These are phyloP conservation scores for Drosophila testacea DNA, from an alignment of 2,888 invertebrate species.

Conservation along the genomic window DNA sequence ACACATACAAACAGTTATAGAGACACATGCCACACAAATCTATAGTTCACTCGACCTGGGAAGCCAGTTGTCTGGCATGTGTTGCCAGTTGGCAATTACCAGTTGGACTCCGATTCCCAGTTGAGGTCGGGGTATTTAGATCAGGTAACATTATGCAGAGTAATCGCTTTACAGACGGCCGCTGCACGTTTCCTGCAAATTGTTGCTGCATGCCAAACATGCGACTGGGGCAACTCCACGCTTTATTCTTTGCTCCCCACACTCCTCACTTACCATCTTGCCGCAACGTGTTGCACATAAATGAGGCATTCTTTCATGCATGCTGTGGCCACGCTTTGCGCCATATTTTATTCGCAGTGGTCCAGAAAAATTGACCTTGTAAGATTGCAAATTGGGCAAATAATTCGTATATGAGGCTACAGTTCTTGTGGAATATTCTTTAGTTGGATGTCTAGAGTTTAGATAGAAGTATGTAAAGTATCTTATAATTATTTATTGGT, in stretches of 20 bases:
- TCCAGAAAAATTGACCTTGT: constrained; percentile 68
- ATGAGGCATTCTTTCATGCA: constrained; percentile 49
- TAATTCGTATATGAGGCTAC: constrained; percentile 7
- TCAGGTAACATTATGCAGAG: constrained; percentile 64
- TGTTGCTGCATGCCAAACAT: constrained; percentile 60
- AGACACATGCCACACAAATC: constrained; percentile 50
- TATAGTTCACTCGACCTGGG: constrained; percentile 3
- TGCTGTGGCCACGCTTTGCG: constrained; percentile 54
- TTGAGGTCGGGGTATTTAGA: constrained; percentile 65
- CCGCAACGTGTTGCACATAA: constrained; percentile 16
- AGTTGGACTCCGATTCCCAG: constrained; percentile 18
- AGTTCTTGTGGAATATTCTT: constrained; percentile 10
- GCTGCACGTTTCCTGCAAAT: constrained; percentile 71
- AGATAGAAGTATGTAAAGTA: too few relatives aligned
- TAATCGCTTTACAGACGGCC: constrained; percentile 63
- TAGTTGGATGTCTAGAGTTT: neutral
- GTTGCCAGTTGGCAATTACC: constrained; percentile 39
- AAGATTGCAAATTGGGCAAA: constrained; percentile 57
- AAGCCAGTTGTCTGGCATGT: constrained; percentile 34
- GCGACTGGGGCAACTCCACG: constrained; percentile 48
- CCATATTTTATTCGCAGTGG: constrained; percentile 52
- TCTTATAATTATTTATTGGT: too few relatives aligned
- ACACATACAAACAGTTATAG: constrained; percentile 20
- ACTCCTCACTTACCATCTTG: neutral
- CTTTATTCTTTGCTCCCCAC: neutral